Percentiles rank a stretch among this genome's conserved stretches.
phyloP scores from a whole-genome alignment of 2,113 vertebrate genomes.

The Passer montanus region DNA sequence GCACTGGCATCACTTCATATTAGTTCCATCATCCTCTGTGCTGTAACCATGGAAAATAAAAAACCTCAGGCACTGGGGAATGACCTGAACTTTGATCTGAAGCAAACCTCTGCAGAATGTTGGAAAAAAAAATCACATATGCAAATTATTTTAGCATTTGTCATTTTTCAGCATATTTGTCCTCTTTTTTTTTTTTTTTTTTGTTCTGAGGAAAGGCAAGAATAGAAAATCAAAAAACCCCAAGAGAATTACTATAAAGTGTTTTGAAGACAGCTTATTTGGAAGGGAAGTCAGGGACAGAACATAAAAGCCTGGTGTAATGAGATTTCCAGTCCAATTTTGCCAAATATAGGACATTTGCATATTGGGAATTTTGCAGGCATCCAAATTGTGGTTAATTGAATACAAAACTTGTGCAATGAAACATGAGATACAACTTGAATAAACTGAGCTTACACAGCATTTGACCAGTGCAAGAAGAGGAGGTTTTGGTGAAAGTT shows the following conservation, averaged over 20 bases:
- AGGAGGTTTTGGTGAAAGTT: not conserved
- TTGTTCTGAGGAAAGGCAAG: not conserved
- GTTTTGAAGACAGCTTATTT: slow-evolving; percentile 12
- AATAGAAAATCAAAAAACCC: not conserved
- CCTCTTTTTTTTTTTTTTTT: not conserved
- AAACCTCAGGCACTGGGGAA: not conserved
- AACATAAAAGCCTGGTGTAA: not conserved
- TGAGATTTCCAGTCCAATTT: not conserved
- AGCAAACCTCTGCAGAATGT: not conserved
- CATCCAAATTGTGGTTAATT: not conserved
- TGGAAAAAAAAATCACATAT: not conserved
- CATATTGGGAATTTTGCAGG: not conserved
- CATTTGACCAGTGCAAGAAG: not conserved
- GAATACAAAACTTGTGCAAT: not conserved
- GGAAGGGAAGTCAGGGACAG: not conserved
- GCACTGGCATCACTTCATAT: not conserved
- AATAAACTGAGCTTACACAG: not conserved
- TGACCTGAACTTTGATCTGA: slow-evolving; percentile 16
- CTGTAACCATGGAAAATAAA: slow-evolving; percentile 15
- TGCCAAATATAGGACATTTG: not conserved
- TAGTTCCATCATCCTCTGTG: slow-evolving; percentile 3
- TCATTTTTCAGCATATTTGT: not conserved
- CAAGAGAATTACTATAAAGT: not conserved
- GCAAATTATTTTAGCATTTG: slow-evolving; percentile 13
- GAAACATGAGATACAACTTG: not conserved